phyloP scores from a whole-genome alignment of 35 echinoderm and acorn worm genomes.

The Lytechinus pictus region DNA sequence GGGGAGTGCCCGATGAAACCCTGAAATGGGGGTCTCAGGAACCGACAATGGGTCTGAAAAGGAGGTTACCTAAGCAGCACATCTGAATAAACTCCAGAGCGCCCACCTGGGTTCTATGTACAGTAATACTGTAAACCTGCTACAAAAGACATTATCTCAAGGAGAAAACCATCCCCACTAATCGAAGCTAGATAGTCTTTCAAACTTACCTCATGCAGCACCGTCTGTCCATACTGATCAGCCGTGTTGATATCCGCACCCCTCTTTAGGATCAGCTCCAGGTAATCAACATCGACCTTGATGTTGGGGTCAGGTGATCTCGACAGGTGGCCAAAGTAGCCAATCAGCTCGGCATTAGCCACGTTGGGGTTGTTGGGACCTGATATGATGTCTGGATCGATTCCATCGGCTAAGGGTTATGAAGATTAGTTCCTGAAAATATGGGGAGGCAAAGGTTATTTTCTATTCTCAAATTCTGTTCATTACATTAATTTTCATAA shows the following conservation, averaged over 20 bases:
- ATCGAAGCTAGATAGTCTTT: too few relatives aligned
- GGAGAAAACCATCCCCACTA: too few relatives aligned
- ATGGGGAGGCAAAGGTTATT: background rate
- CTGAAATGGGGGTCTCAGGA: too few relatives aligned
- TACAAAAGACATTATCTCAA: too few relatives aligned
- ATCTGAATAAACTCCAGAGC: too few relatives aligned
- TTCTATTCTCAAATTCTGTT: too few relatives aligned
- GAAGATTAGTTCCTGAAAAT: background rate
- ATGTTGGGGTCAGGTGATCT: conserved; percentile 50
- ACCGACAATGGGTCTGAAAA: too few relatives aligned
- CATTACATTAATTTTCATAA: too few relatives aligned
- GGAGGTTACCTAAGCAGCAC: too few relatives aligned
- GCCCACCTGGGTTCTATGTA: too few relatives aligned
- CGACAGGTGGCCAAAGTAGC: conserved; percentile 84
- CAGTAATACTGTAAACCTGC: too few relatives aligned
- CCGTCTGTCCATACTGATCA: conserved; percentile 88
- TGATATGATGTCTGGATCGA: conserved; percentile 51
- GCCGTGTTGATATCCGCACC: conserved; percentile 82
- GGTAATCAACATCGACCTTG: conserved; percentile 75
- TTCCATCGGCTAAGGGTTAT: conserved; percentile 20
- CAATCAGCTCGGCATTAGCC: conserved; percentile 78
- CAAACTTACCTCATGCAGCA: conserved; percentile 88
- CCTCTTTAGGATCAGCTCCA: conserved; percentile 66
- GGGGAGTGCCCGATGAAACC: too few relatives aligned
- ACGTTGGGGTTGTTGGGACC: conserved; percentile 61